Percentiles rank a stretch among this genome's conserved stretches.
These are phyloP conservation scores for Dichetophora obliterata DNA, from an alignment of 2,888 invertebrate species.

Conservation along the genomic window DNA sequence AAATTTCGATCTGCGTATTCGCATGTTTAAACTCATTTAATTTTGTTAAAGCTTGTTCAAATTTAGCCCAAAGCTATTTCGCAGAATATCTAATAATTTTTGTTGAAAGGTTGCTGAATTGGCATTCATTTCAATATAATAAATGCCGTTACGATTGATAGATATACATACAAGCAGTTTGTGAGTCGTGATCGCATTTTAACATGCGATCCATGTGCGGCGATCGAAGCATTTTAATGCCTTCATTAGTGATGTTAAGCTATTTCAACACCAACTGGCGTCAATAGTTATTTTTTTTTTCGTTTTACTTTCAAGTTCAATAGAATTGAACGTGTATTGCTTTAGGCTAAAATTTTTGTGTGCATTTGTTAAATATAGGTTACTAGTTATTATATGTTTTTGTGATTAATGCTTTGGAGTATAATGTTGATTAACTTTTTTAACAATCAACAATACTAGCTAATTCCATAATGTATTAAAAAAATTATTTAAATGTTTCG, in stretches of 20 bases:
- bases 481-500: no score
- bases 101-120: no score
- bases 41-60: no score
- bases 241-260: background rate
- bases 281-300: background rate
- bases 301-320: background rate
- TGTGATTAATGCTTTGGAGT: background rate
- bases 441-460: no score
- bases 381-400: background rate
- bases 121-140: no score
- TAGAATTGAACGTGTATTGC: background rate
- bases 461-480: no score
- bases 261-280: background rate
- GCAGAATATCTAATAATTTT: no score
- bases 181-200: background rate
- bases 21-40: no score
- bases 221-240: background rate
- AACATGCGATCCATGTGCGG: background rate
- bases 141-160: no score
- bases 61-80: no score
- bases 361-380: background rate
- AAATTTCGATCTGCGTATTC: no score
- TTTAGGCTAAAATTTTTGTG: background rate
- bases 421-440: background rate
- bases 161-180: no score